A percentile compares a stretch with the other conserved stretches of the same genome.
Evolutionary conservation across 2,888 invertebrate species (phyloP).

Genomic region (Mesorhabditis spiculigera): DNA sequence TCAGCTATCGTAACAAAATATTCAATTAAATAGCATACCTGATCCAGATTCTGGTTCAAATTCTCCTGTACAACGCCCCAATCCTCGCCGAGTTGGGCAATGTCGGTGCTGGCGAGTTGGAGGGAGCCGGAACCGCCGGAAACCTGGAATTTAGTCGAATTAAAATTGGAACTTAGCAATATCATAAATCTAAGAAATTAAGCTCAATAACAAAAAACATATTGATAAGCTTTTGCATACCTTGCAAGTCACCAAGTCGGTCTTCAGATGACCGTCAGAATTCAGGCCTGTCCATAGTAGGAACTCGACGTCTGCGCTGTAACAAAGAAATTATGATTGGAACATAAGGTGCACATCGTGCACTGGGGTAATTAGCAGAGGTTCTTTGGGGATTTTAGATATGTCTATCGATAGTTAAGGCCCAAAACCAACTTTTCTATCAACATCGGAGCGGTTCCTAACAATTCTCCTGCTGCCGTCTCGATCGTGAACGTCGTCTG

Average conservation of each 20-base stretch:
- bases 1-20: too few relatives aligned
- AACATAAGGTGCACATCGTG: background rate
- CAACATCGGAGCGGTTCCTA: slow-evolving; percentile 42
- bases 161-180: too few relatives aligned
- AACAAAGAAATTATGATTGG: slow-evolving; percentile 10
- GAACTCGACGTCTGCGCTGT: slow-evolving; percentile 48
- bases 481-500: slow-evolving; percentile 40
- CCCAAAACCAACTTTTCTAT: slow-evolving; percentile 7
- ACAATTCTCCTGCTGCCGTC: slow-evolving; percentile 45
- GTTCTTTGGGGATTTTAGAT: background rate
- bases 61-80: too few relatives aligned
- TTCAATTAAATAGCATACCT: too few relatives aligned
- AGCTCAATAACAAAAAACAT: too few relatives aligned
- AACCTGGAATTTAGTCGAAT: too few relatives aligned
- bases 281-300: slow-evolving; percentile 50
- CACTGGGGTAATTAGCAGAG: background rate
- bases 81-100: too few relatives aligned
- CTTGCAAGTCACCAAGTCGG: slow-evolving; percentile 48
- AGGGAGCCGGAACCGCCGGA: too few relatives aligned
- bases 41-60: too few relatives aligned
- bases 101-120: too few relatives aligned
- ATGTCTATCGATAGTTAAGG: too few relatives aligned
- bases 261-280: slow-evolving; percentile 54
- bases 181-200: too few relatives aligned
- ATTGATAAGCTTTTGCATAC: slow-evolving; percentile 13